A percentile compares a stretch with the other conserved stretches of the same genome.
phyloP scores from a whole-genome alignment of 2,888 invertebrate genomes.

The Drosophila sordidula region DNA sequence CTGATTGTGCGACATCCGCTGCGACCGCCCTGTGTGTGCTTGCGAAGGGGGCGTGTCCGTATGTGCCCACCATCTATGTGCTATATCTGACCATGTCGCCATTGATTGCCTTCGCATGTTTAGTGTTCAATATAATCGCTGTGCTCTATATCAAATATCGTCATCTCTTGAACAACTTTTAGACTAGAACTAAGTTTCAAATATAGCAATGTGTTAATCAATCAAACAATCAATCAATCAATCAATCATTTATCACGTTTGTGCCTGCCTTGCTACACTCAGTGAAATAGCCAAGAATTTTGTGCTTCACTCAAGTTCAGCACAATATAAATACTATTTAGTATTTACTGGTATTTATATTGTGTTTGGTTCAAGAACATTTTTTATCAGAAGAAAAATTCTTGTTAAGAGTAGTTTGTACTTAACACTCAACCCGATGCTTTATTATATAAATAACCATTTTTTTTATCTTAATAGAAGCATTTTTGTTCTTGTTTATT shows the following conservation, averaged over 20 bases:
- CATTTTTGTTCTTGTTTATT: no score
- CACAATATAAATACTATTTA: no score
- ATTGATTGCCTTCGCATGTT: constrained; percentile 82
- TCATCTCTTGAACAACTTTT: constrained; percentile 51
- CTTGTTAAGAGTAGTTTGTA: no score
- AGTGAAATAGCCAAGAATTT: background rate
- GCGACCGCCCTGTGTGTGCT: constrained; percentile 78
- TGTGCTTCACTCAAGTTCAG: no score
- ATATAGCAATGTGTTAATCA: constrained; percentile 17
- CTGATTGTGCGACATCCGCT: constrained; percentile 54
- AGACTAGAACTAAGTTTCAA: constrained; percentile 21
- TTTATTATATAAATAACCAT: no score
- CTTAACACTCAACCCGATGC: no score
- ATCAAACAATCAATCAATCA: constrained; percentile 11
- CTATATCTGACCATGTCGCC: constrained; percentile 83
- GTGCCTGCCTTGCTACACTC: constrained; percentile 31
- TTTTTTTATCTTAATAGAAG: no score
- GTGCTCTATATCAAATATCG: constrained; percentile 76
- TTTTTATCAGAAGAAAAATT: no score
- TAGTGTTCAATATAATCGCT: constrained; percentile 80
- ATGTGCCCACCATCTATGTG: constrained; percentile 82
- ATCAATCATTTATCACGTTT: constrained; percentile 12
- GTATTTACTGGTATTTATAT: no score
- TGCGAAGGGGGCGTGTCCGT: constrained; percentile 83
- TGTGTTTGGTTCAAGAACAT: no score